Evolutionary conservation across 53 echinoderm and acorn worm genomes (phyloP).

Genomic region (Apostichopus leukothele): DNA sequence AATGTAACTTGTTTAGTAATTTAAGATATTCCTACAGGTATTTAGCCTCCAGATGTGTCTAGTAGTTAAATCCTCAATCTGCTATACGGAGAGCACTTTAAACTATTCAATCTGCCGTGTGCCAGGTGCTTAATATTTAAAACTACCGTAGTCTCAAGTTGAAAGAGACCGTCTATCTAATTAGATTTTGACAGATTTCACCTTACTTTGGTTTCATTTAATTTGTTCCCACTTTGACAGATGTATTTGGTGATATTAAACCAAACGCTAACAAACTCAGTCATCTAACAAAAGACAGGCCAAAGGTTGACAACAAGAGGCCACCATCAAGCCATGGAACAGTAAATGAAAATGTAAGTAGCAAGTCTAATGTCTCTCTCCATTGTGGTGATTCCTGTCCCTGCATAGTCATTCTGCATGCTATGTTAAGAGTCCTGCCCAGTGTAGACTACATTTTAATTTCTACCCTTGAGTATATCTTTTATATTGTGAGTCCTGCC

Average conservation of each 20-base stretch:
- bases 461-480: not conserved
- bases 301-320: conserved; percentile 66
- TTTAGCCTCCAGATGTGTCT: no score
- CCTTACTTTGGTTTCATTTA: no score
- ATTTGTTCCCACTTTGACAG: not conserved
- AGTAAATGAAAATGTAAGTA: conserved; percentile 42
- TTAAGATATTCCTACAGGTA: no score
- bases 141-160: no score
- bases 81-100: no score
- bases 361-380: not conserved
- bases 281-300: conserved; percentile 66
- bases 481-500: not conserved
- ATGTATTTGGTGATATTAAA: conserved; percentile 53
- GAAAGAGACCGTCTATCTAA: no score
- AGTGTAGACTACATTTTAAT: not conserved
- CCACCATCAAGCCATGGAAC: conserved; percentile 62
- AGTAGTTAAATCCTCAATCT: no score
- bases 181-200: not conserved
- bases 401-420: not conserved
- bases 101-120: no score
- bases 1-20: no score
- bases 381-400: not conserved
- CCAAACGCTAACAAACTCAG: conserved; percentile 58
- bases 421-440: not conserved
- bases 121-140: no score